Evolutionary conservation across 1,140 invertebrate genomes (phyloP), one percentile per base, ranked within the genome.

Genomic region (Leptopilina boulardi): DNA sequence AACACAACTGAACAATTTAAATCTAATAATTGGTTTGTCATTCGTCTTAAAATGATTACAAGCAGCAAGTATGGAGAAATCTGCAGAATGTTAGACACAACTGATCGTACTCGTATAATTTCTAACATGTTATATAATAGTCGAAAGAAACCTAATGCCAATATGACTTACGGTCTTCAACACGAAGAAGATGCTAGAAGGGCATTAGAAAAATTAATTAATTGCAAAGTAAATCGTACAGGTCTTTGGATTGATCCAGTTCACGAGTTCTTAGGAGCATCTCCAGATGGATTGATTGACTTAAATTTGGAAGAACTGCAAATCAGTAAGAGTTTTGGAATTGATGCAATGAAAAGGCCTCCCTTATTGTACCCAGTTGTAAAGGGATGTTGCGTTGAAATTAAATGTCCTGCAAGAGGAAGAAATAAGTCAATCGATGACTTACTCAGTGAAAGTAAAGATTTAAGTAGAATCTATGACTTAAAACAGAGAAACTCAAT

Each of bases 221-320:
- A 77, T 26, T 77, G 82, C 26, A 78, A 80, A 74, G 82, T 89
- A 13, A 70, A 80, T 56, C 71, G 78, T 54, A 88, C 87, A 77
- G 89, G 90, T 9, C 81, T 92, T 2, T 89, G 88, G 77, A 83
- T 91, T 42, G 84, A 87, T 77, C 19, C 73, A 8, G 79, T 89
- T 34, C 26, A 80, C 2, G 80, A 80, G 10, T 86, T 78, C 74
- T 77, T 92, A 26, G 90, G 77, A 44, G 89, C 87, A 11, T 83
- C 84, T 1, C 90, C 90, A 21, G 90, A 92, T 86, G 90, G 90
- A 19, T 59, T 91, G 1, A 78, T 89, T 30, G 84, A 80, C 13
- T 11, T 11, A 26, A 3, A 23, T 13, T 5, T 59, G 9, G 11
- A 21, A 10, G 54, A 13, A 1, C 15, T 47, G 15, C 0, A 47